Conservation (phyloP, 2,797 vertebrate genomes). For the Hoplostethus atlanticus region DNA sequence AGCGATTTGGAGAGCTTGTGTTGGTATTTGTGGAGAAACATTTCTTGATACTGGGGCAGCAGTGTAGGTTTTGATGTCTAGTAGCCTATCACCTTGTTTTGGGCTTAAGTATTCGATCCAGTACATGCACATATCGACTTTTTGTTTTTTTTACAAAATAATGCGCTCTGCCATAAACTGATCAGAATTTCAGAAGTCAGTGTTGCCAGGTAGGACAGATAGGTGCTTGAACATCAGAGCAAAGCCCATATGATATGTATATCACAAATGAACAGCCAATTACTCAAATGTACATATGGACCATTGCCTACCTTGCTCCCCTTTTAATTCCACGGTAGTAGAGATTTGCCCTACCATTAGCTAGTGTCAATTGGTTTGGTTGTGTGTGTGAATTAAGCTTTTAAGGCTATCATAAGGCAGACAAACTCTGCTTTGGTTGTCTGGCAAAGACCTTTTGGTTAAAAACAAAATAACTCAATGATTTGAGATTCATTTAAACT, state of each 20-base stretch:
- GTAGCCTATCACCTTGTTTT: not conserved
- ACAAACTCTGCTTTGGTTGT: not conserved
- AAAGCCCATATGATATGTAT: no score
- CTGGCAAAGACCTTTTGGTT: not conserved
- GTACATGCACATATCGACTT: not conserved
- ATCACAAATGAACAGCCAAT: no score
- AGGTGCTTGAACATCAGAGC: no score
- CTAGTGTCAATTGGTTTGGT: no score
- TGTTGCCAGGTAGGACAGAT: not conserved
- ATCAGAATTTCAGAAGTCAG: not conserved
- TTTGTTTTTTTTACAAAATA: not conserved
- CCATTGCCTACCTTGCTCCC: not conserved
- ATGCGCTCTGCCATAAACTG: not conserved
- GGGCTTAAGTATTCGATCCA: no score
- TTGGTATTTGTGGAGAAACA: conserved; percentile 21
- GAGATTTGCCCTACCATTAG: no score
- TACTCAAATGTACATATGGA: not conserved
- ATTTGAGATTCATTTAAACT: not conserved
- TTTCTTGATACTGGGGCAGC: not conserved
- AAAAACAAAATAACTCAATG: not conserved
- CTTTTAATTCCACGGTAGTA: not conserved
- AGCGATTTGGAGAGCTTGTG: conserved; percentile 62
- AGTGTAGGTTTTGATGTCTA: not conserved
- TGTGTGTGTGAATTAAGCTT: no score
- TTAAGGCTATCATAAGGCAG: no score